phyloP scores from a whole-genome alignment of 2,888 invertebrate species.

The Drosophila pseudotalamancana region DNA sequence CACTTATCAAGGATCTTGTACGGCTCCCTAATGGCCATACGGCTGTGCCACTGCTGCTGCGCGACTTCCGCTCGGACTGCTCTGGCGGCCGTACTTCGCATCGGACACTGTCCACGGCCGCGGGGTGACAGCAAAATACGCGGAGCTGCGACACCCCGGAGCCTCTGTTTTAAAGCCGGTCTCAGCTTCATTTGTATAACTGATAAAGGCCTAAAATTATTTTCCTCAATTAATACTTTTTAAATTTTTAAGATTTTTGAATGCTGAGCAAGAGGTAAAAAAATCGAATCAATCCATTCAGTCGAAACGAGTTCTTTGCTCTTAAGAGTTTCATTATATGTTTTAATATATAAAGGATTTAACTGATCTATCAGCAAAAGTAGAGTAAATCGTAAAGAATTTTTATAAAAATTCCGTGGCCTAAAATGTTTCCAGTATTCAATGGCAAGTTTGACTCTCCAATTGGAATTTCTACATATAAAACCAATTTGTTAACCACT shows the following conservation, averaged over 20 bases:
- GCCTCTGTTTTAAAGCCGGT: not conserved
- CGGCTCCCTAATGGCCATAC: conserved; percentile 91
- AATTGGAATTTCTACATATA: too few species aligned
- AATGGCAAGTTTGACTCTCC: too few species aligned
- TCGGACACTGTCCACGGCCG: not conserved
- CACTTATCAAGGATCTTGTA: conserved; percentile 92
- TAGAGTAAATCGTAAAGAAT: too few species aligned
- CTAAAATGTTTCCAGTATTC: too few species aligned
- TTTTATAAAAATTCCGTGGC: too few species aligned
- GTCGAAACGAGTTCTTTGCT: not conserved
- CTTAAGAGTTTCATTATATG: too few species aligned
- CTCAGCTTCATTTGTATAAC: conserved; percentile 6
- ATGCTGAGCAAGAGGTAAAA: not conserved
- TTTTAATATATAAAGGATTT: too few species aligned
- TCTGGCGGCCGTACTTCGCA: not conserved
- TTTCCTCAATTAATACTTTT: too few species aligned
- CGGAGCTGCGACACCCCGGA: conserved; percentile 7
- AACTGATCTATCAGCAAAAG: too few species aligned
- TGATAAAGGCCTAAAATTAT: too few species aligned
- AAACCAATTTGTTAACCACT: too few species aligned
- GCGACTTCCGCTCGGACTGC: conserved; percentile 84
- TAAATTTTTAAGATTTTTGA: conserved; percentile 1
- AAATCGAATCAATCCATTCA: not conserved
- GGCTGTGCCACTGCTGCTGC: conserved; percentile 85
- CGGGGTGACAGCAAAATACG: conserved; percentile 9